These are phyloP conservation scores for Zoanthus gigantus DNA, from an alignment of 92 coral and sea anemone genomes.

Conservation along the genomic window DNA sequence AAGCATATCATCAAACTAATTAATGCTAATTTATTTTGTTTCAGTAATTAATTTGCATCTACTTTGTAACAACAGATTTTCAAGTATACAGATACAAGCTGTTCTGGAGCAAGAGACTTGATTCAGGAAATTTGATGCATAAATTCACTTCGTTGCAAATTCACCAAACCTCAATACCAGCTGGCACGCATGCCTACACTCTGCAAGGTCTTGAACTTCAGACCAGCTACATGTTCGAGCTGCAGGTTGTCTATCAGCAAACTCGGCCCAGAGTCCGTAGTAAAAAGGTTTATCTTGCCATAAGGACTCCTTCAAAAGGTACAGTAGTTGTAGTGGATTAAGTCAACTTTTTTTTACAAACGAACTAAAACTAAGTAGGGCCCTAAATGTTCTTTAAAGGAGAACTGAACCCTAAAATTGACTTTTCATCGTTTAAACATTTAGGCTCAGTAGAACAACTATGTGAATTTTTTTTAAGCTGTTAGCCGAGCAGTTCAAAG, in stretches of 20 bases:
- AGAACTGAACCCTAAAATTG: too few relatives aligned
- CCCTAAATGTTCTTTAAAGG: too few relatives aligned
- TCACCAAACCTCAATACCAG: not conserved
- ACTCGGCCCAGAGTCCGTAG: conserved; percentile 17
- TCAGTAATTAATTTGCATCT: not conserved
- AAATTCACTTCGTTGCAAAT: conserved; percentile 8
- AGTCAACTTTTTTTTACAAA: not conserved
- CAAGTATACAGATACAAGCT: conserved; percentile 35
- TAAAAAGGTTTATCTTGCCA: not conserved
- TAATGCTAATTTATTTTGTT: too few relatives aligned
- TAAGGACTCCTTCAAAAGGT: conserved; percentile 30
- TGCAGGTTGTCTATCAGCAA: conserved; percentile 9
- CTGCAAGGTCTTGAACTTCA: not conserved
- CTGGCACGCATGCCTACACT: not conserved
- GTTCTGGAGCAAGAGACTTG: conserved; percentile 21
- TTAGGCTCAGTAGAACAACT: too few relatives aligned
- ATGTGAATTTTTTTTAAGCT: too few relatives aligned
- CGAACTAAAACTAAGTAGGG: too few relatives aligned
- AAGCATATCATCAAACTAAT: too few relatives aligned
- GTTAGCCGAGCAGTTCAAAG: too few relatives aligned
- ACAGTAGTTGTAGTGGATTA: not conserved
- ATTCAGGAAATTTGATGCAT: not conserved
- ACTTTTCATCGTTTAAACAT: too few relatives aligned
- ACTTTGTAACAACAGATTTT: conserved; percentile 1
- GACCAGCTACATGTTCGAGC: conserved; percentile 24